Conservation (phyloP, 2,888 invertebrate species). For the Rhimphoctona megacephalus region DNA sequence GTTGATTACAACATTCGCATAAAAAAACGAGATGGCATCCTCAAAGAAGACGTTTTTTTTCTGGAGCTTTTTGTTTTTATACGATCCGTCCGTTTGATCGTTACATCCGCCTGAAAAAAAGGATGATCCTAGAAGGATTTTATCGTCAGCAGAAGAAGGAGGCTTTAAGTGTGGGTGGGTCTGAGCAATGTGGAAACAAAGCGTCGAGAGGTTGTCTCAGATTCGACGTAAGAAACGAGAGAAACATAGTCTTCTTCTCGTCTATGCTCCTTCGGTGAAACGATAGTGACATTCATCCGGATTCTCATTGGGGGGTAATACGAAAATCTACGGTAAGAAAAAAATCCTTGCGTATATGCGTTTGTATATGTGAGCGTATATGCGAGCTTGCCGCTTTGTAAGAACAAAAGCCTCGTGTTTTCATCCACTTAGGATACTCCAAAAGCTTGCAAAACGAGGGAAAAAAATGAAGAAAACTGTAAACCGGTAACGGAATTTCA, state of each 20-base stretch:
- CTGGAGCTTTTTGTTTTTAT: constrained; percentile 4
- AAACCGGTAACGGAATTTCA: constrained; percentile 35
- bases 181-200: constrained; percentile 58
- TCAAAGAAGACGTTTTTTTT: constrained; percentile 39
- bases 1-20: constrained; percentile 1
- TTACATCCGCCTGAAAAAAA: constrained; percentile 40
- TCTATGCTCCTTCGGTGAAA: constrained; percentile 53
- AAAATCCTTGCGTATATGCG: constrained; percentile 41
- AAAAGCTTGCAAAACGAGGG: constrained; percentile 38
- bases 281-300: constrained; percentile 69
- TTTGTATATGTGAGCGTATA: neutral
- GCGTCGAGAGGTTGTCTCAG: constrained; percentile 36
- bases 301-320: constrained; percentile 45
- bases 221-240: constrained; percentile 35
- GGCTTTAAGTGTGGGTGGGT: neutral
- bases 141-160: constrained; percentile 54
- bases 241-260: constrained; percentile 38
- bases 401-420: constrained; percentile 57
- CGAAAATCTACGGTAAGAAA: constrained; percentile 44
- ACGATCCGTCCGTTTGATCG: constrained; percentile 53
- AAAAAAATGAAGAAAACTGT: constrained; percentile 16
- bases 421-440: constrained; percentile 60
- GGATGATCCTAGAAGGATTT: constrained; percentile 67
- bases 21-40: constrained; percentile 11
- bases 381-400: neutral